Evolutionary conservation across 35 echinoderm and acorn worm species (phyloP).

Genomic region (Apostichopus japonicus): DNA sequence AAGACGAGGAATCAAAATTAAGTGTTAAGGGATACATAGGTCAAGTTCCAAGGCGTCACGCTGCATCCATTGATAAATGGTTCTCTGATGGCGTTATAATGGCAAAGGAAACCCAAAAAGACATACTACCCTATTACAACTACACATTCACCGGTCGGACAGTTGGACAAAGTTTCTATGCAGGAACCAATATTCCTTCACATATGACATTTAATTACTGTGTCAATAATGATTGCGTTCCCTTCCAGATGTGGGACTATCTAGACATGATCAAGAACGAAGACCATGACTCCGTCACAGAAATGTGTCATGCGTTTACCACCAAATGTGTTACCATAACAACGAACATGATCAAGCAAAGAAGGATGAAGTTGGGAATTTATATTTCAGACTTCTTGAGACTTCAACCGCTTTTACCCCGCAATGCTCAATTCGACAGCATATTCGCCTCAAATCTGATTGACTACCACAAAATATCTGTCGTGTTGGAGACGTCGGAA

Average conservation of each 20-base stretch:
- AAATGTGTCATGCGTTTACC: constrained; percentile 36
- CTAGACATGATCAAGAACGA: background rate
- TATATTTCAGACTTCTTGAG: background rate
- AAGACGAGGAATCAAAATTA: background rate
- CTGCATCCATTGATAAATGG: constrained; percentile 48
- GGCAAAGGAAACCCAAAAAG: background rate
- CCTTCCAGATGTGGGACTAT: constrained; percentile 32
- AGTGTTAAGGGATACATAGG: background rate
- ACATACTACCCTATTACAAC: constrained; percentile 44
- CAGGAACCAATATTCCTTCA: background rate
- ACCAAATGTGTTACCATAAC: background rate
- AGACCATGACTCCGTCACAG: background rate
- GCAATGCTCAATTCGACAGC: constrained; percentile 4
- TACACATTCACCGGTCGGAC: constrained; percentile 55
- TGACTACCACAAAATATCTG: background rate
- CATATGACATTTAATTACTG: background rate
- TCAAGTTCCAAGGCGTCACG: background rate
- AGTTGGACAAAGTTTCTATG: too few relatives aligned
- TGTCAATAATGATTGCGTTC: background rate
- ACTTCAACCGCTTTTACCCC: background rate
- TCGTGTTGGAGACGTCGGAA: background rate
- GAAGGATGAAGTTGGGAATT: background rate
- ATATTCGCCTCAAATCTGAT: constrained; percentile 45
- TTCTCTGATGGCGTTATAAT: constrained; percentile 58
- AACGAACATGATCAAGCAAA: background rate